These are phyloP conservation scores for Potamilus streckersoni DNA, from an alignment of 1,140 invertebrate species.

Conservation along the genomic window DNA sequence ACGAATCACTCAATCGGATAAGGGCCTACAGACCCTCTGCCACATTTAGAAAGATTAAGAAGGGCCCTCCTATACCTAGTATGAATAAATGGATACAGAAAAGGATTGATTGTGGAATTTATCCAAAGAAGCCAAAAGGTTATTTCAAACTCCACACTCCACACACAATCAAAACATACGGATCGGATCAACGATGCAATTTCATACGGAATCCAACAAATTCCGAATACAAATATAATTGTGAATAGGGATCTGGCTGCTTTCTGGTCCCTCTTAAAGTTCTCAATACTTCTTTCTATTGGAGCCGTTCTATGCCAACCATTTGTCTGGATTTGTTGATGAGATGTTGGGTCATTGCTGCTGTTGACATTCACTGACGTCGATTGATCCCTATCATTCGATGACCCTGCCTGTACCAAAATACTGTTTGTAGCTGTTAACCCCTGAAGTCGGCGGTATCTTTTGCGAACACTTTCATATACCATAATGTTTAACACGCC, in stretches of 20 bases:
- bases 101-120: constrained; percentile 41
- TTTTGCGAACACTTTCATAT: too few species aligned
- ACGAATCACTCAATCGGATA: too few species aligned
- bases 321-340: neutral
- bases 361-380: too few species aligned
- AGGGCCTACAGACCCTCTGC: too few species aligned
- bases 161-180: constrained; percentile 25
- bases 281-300: neutral
- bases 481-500: too few species aligned
- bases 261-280: constrained; percentile 21
- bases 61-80: constrained; percentile 31
- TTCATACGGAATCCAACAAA: constrained; percentile 43
- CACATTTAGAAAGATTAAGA: constrained; percentile 3
- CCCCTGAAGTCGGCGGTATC: too few species aligned
- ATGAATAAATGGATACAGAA: constrained; percentile 40
- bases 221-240: neutral
- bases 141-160: constrained; percentile 25
- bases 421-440: too few species aligned
- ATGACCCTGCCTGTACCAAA: too few species aligned
- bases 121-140: constrained; percentile 39
- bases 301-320: neutral
- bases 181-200: constrained; percentile 24
- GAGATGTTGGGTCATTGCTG: neutral
- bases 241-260: constrained; percentile 37
- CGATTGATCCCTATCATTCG: too few species aligned